Evolutionary conservation across 2,113 vertebrate genomes (phyloP).

Genomic region (Ondatra zibethicus): DNA sequence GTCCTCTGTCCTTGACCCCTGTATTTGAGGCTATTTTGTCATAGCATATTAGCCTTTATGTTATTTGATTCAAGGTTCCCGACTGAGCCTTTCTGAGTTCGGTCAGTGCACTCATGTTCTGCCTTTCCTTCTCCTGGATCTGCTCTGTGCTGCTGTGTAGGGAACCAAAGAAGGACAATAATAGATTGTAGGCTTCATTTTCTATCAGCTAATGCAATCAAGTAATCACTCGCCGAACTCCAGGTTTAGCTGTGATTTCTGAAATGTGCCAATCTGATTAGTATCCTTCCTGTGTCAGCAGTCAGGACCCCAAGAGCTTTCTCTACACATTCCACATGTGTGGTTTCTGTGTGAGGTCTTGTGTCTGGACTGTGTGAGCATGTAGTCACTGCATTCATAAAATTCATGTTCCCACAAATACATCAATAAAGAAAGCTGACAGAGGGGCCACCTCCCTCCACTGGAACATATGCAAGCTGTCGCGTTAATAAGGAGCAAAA

Average conservation of each 20-base stretch:
- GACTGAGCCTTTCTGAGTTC: neutral
- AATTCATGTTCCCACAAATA: neutral
- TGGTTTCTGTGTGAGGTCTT: conserved; percentile 8
- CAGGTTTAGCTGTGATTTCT: neutral
- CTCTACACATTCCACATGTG: neutral
- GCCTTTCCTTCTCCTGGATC: neutral
- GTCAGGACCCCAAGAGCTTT: neutral
- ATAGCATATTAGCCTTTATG: neutral
- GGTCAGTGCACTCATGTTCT: accelerated
- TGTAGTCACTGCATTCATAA: neutral
- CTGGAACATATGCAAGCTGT: neutral
- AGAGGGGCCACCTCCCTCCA: neutral
- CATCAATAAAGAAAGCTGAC: conserved; percentile 1
- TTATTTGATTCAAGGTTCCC: neutral
- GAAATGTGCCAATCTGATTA: neutral
- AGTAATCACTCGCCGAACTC: neutral
- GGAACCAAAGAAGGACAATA: neutral
- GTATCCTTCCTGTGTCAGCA: neutral
- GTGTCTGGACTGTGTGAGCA: neutral
- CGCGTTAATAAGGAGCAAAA: neutral
- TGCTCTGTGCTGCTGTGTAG: neutral
- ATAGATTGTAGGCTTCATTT: neutral
- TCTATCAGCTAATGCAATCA: conserved; percentile 9
- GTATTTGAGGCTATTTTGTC: neutral
- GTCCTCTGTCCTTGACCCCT: neutral